Evolutionary conservation across 2,888 invertebrate genomes (phyloP).

Genomic region (Sinhomidia bicolor): DNA sequence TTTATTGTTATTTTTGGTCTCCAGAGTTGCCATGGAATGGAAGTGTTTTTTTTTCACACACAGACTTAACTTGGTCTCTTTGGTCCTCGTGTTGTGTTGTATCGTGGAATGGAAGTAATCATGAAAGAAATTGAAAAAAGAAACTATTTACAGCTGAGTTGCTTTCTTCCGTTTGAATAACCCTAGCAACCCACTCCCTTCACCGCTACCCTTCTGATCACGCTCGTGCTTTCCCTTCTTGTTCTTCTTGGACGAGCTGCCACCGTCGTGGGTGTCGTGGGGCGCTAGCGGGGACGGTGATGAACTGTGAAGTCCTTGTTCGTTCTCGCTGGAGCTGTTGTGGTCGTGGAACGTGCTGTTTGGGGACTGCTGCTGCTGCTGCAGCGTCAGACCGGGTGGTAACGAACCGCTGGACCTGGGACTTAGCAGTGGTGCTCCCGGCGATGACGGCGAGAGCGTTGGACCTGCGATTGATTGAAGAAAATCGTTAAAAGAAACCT

Average conservation of each 20-base stretch:
- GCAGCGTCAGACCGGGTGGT: slow-evolving; percentile 13
- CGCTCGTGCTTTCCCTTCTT: slow-evolving; percentile 69
- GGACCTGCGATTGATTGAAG: not conserved
- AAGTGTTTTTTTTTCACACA: too few relatives aligned
- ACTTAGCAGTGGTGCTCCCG: not conserved
- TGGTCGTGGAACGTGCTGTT: slow-evolving; percentile 22
- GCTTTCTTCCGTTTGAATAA: slow-evolving; percentile 81
- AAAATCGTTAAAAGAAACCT: not conserved
- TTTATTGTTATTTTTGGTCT: too few relatives aligned
- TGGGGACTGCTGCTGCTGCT: slow-evolving; percentile 4
- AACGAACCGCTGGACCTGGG: slow-evolving; percentile 45
- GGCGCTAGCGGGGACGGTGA: slow-evolving; percentile 31
- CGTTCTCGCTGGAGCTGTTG: slow-evolving; percentile 45
- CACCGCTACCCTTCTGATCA: slow-evolving; percentile 80
- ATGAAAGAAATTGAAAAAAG: too few relatives aligned
- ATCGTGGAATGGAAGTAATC: too few relatives aligned
- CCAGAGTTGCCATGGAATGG: too few relatives aligned
- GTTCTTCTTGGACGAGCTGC: not conserved
- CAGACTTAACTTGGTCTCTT: too few relatives aligned
- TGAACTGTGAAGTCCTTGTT: slow-evolving; percentile 21
- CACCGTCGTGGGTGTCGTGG: slow-evolving; percentile 10
- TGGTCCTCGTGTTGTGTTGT: too few relatives aligned
- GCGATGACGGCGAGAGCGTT: not conserved
- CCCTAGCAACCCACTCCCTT: slow-evolving; percentile 81
- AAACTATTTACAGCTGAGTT: slow-evolving; percentile 80